Percentiles rank a stretch among this genome's conserved stretches.
Conservation (phyloP, 2,888 invertebrate genomes). For the Norana najaformis region DNA sequence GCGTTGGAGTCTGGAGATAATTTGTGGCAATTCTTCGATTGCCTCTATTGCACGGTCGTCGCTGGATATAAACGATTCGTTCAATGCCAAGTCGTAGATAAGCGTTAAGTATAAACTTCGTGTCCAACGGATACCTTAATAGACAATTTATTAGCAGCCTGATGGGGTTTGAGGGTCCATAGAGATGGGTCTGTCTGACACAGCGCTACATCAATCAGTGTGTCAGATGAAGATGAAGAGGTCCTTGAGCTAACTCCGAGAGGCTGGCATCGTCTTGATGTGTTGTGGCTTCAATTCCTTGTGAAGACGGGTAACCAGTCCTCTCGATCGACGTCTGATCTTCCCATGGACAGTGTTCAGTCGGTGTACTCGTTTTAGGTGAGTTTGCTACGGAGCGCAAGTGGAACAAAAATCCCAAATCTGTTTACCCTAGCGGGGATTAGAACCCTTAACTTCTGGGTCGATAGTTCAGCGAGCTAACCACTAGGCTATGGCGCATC, state of each 20-base stretch:
- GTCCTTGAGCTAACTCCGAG: neutral
- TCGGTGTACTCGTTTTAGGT: neutral
- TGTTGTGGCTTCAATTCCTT: neutral
- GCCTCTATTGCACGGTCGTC: neutral
- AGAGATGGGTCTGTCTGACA: neutral
- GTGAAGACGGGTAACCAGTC: neutral
- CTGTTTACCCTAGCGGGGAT: neutral
- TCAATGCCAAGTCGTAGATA: neutral
- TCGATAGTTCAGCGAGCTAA: neutral
- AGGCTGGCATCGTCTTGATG: neutral
- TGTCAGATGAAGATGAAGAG: neutral
- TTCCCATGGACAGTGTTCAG: neutral
- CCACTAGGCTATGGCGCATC: too few species aligned
- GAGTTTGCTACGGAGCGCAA: neutral
- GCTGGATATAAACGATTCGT: neutral
- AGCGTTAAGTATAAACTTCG: neutral
- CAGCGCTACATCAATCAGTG: neutral
- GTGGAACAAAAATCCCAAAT: neutral
- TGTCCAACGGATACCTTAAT: neutral
- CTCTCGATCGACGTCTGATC: neutral
- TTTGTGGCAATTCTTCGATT: neutral
- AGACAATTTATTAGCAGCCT: neutral
- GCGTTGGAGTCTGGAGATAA: neutral
- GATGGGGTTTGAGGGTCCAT: neutral
- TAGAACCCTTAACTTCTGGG: neutral